Evolutionary conservation across 2,797 vertebrate species (phyloP).

Genomic region (Malacoraja senta): DNA sequence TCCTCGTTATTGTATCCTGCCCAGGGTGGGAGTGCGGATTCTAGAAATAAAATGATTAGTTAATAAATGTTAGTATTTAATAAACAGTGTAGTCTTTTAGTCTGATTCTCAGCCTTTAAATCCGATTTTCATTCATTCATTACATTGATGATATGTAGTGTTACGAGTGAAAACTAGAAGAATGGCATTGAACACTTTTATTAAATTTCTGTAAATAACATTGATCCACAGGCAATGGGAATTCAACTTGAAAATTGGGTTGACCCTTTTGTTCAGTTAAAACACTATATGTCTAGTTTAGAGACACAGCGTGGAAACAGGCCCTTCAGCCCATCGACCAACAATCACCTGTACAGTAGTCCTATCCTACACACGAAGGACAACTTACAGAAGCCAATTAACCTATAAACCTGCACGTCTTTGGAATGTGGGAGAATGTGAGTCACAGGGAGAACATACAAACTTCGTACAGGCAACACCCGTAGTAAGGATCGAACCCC

Average conservation of each 20-base stretch:
- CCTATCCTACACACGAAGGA: too few species aligned
- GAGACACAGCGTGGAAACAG: too few species aligned
- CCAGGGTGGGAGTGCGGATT: slow-evolving; percentile 37
- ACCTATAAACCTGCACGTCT: too few species aligned
- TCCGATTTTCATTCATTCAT: neutral
- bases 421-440: too few species aligned
- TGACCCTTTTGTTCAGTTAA: neutral
- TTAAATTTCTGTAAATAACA: neutral
- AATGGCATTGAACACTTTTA: neutral
- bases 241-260: neutral
- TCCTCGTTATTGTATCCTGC: slow-evolving; percentile 39
- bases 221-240: neutral
- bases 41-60: slow-evolving; percentile 20
- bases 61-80: neutral
- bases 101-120: neutral
- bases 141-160: neutral
- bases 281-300: too few species aligned
- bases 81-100: neutral
- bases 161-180: neutral
- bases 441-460: too few species aligned
- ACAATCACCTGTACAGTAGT: too few species aligned
- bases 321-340: too few species aligned
- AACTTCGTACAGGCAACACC: too few species aligned
- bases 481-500: too few species aligned
- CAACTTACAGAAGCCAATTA: too few species aligned